A percentile compares a stretch with the other conserved stretches of the same genome.
phyloP scores from a whole-genome alignment of 2,797 vertebrate genomes.

The Liasis olivaceus region DNA sequence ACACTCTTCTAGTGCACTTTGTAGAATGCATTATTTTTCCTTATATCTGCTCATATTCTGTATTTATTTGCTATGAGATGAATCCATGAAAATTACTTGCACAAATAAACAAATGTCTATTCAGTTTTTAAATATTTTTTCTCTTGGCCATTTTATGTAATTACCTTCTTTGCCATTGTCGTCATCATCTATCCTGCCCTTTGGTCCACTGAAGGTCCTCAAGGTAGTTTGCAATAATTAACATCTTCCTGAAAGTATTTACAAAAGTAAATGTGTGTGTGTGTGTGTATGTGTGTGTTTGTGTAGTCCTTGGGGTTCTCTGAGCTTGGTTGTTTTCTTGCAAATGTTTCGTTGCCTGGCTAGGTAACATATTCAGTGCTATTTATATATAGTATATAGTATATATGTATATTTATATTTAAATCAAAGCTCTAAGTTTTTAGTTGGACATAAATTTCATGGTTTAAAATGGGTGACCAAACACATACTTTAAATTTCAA shows the following conservation, averaged over 20 bases:
- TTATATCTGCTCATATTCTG: neutral
- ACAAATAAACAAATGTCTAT: neutral
- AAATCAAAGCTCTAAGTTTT: neutral
- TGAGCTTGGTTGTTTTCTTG: no score
- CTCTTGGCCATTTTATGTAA: neutral
- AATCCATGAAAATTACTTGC: neutral
- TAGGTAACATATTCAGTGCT: no score
- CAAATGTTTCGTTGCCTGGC: no score
- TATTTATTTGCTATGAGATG: neutral
- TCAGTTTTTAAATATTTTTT: neutral
- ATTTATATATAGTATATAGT: neutral
- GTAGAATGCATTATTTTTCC: neutral
- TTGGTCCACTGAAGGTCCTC: neutral
- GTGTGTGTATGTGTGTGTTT: neutral
- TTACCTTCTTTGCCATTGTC: neutral
- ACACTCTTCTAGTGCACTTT: neutral
- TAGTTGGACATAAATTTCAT: neutral
- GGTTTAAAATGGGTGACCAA: neutral
- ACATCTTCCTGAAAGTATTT: neutral
- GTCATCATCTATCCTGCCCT: neutral
- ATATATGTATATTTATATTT: neutral
- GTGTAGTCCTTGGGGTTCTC: neutral
- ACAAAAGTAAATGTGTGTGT: neutral
- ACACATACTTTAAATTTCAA: conserved; percentile 45
- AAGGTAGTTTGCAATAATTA: neutral